Base-by-base conservation (phyloP, 2,797 vertebrate genomes). In the Crotalus adamanteus region DNA sequence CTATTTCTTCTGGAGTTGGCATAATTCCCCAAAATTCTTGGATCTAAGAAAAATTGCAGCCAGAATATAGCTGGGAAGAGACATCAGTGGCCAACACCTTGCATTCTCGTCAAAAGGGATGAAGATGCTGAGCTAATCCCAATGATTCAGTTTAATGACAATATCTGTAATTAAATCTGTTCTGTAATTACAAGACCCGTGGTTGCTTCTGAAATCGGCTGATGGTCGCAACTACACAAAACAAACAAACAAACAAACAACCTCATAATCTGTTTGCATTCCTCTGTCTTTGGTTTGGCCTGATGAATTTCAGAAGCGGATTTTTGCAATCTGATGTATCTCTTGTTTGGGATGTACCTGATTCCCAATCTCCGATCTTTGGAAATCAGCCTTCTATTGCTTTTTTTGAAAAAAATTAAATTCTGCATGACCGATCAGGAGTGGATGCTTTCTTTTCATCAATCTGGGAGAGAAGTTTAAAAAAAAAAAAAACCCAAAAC, bases 141-240 rank as follows among this genome's bases (percentile, higher is more conserved):
- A 12, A 16, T n/a, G 13, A 69, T 31, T 69, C 65, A 31, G 16
- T 69, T 31, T 31, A 69, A 69, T 31, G 65, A 16, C n/a, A 69
- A 69, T 65, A 65, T 16, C 65, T 31, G 13, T 31, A 69, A 69
- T 69, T 6, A 69, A 69, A 69, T 69, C 65, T 69, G n/a, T n/a
- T 6, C 0, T 12, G 37, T 85, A 51, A 28, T 51, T 60, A 86
- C 31, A 63, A 37, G 47, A 26, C 25, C n/a, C 4, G 1, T 53
- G 51, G 16, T 3, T 37, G 16, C 26, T 78, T 20, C 3, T 42
- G 69, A 28, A 91, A 16, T 13, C 9, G 5, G 9, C 16, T 2
- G 9, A n/a, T 22, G 5, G 4, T 28, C 0, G n/a, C n/a, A 11
- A n/a, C 6, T 25, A 20, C n/a, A 2, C 12, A 22, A 2, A 22